These are phyloP conservation scores for Garrulus glandarius DNA, from an alignment of 2,797 vertebrate species.

Conservation along the genomic window DNA sequence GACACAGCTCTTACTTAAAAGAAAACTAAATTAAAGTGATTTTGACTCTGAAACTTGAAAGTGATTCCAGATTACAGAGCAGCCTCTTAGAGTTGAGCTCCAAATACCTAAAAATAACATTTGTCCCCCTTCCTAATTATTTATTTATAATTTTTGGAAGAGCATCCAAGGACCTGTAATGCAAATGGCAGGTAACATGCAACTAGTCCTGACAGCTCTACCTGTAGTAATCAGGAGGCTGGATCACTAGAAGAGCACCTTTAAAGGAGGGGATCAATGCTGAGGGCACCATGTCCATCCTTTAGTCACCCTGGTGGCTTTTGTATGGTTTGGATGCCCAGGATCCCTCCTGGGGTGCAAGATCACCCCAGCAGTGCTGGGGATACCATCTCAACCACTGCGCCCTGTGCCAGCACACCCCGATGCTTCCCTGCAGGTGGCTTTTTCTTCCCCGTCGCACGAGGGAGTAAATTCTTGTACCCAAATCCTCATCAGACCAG, in stretches of 20 bases:
- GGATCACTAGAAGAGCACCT: not conserved
- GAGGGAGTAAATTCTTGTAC: not conserved
- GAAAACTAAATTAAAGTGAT: not conserved
- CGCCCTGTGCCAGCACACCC: not conserved
- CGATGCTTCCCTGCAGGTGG: accelerated
- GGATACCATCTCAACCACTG: not conserved
- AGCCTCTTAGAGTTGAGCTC: not conserved
- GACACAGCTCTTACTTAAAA: not conserved
- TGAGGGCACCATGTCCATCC: not conserved
- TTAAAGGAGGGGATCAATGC: not conserved
- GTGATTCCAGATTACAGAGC: not conserved
- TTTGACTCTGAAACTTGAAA: not conserved
- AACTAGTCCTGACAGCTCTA: not conserved
- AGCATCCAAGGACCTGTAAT: not conserved
- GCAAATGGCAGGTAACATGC: not conserved
- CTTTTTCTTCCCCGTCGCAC: not conserved
- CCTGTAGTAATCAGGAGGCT: not conserved
- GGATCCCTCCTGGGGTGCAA: not conserved
- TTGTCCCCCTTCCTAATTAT: not conserved
- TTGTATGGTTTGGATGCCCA: not conserved
- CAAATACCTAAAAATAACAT: not conserved
- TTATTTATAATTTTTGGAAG: not conserved
- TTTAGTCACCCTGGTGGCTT: not conserved
- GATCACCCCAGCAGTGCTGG: not conserved
- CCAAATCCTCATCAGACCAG: not conserved